phyloP scores from a whole-genome alignment of 2,797 vertebrate genomes.

The Ctenochaetus hawaiiensis region DNA sequence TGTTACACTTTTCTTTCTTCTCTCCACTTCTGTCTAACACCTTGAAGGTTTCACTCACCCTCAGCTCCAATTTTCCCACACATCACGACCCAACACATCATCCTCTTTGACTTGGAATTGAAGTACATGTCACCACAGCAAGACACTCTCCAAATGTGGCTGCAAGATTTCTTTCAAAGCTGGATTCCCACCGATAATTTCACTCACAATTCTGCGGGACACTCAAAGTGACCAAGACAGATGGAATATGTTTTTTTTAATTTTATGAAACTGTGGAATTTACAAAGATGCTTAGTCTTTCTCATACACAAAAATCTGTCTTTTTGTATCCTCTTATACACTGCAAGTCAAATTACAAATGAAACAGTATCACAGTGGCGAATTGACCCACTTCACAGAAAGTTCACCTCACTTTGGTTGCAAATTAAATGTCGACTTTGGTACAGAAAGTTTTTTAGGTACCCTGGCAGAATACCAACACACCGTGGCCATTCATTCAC shows the following conservation, averaged over 20 bases:
- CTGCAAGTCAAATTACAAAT: slow-evolving; percentile 59
- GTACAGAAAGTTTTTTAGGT: slow-evolving; percentile 62
- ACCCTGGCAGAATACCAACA: slow-evolving; percentile 64
- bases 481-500: slow-evolving; percentile 7
- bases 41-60: slow-evolving; percentile 14
- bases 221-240: slow-evolving; percentile 36
- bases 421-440: slow-evolving; percentile 82
- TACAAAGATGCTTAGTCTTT: slow-evolving; percentile 18
- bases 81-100: slow-evolving; percentile 15
- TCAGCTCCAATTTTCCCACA: slow-evolving; percentile 27
- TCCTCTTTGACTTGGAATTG: slow-evolving; percentile 48
- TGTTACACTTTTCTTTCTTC: background rate
- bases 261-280: slow-evolving; percentile 50
- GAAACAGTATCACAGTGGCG: slow-evolving; percentile 68
- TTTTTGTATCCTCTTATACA: slow-evolving; percentile 29
- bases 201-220: slow-evolving; percentile 27
- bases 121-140: slow-evolving; percentile 8
- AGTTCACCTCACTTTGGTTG: slow-evolving; percentile 81
- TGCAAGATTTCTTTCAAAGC: slow-evolving; percentile 45
- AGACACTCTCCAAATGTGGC: slow-evolving; percentile 20
- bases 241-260: slow-evolving; percentile 27
- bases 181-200: slow-evolving; percentile 33
- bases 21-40: background rate
- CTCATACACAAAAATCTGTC: background rate
- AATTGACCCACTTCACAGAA: slow-evolving; percentile 74